These are phyloP conservation scores for Rhinopomastus cyanomelas DNA, from an alignment of 2,113 vertebrate species.

Conservation along the genomic window DNA sequence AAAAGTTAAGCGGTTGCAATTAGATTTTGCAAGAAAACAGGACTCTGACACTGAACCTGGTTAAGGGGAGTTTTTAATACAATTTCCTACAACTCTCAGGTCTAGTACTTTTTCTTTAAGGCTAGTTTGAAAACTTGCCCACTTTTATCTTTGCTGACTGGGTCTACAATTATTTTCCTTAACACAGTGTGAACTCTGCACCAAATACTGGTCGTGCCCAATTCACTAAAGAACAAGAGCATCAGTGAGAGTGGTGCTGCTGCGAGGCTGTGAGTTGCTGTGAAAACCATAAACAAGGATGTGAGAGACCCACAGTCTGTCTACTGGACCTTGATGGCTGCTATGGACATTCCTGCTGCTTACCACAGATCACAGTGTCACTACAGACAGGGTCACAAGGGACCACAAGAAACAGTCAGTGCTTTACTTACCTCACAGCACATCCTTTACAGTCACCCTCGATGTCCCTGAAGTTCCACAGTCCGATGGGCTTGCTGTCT, in stretches of 20 bases:
- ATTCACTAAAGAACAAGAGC: not conserved
- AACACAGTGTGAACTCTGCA: not conserved
- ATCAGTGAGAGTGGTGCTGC: not conserved
- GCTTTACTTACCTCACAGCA: slow-evolving; percentile 83
- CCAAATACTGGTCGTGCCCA: not conserved
- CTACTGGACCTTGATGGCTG: not conserved
- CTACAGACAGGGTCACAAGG: not conserved
- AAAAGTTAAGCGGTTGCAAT: not conserved
- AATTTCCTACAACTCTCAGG: not conserved
- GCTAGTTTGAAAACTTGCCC: not conserved
- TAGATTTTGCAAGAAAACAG: not conserved
- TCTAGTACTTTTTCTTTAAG: not conserved
- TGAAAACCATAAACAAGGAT: not conserved
- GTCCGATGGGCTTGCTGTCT: slow-evolving; percentile 91
- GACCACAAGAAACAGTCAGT: not conserved
- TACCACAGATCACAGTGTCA: accelerated
- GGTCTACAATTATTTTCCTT: not conserved
- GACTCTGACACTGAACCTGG: not conserved
- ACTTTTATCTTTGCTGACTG: not conserved
- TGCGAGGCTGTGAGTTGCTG: not conserved
- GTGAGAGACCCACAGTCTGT: not conserved
- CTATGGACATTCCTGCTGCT: not conserved
- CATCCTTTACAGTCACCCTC: slow-evolving; percentile 96
- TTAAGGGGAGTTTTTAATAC: not conserved
- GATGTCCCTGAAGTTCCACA: slow-evolving; percentile 96